Conservation (phyloP, 2,888 invertebrate species). For the Catocala fraxini region DNA sequence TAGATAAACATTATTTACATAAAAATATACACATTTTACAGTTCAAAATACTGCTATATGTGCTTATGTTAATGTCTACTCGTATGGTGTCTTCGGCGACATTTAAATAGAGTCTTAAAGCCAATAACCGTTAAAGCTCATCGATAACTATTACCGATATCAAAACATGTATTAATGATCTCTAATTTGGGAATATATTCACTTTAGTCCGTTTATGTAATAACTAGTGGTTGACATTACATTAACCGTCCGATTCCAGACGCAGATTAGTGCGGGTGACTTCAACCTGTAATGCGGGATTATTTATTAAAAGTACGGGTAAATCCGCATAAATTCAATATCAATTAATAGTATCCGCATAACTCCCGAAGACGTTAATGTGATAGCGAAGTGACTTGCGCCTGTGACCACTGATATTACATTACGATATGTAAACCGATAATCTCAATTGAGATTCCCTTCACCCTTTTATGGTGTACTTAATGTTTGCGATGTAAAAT, state of each 20-base stretch:
- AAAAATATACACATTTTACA: constrained; percentile 10
- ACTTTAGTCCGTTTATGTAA: not conserved
- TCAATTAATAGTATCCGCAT: constrained; percentile 69
- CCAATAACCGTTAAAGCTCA: constrained; percentile 28
- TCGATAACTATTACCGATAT: constrained; percentile 19
- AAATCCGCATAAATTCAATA: constrained; percentile 70
- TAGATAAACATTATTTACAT: constrained; percentile 10
- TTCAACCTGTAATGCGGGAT: constrained; percentile 47
- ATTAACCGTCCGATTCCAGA: too few relatives aligned
- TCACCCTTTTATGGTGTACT: constrained; percentile 70
- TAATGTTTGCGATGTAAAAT: constrained; percentile 70
- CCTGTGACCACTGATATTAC: constrained; percentile 62
- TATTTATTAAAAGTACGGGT: constrained; percentile 52
- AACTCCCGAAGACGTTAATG: constrained; percentile 70
- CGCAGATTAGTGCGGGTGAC: constrained; percentile 4
- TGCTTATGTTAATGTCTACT: constrained; percentile 19
- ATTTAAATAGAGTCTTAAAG: constrained; percentile 25
- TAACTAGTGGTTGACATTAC: too few relatives aligned
- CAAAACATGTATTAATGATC: constrained; percentile 11
- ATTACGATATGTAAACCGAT: constrained; percentile 71
- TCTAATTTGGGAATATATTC: constrained; percentile 7
- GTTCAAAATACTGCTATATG: constrained; percentile 5
- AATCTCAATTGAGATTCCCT: constrained; percentile 72
- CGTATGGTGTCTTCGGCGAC: constrained; percentile 16
- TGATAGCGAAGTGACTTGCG: constrained; percentile 70